Percentiles rank a stretch among this genome's conserved stretches.
Conservation (phyloP, 2,113 vertebrate species). For the Eonycteris spelaea region DNA sequence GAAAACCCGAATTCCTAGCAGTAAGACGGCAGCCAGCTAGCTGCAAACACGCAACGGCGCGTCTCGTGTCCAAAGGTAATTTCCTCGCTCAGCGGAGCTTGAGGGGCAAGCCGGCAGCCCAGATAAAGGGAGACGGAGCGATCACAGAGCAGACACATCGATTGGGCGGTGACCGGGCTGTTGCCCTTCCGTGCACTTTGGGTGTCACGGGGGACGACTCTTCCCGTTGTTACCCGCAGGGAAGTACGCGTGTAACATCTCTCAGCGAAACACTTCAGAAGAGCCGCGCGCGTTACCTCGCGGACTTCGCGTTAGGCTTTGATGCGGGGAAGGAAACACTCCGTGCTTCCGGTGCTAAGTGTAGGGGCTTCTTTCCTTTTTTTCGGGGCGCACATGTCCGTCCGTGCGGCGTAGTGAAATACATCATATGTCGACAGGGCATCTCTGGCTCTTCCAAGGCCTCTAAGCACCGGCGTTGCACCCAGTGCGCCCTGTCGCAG, state of each 20-base stretch:
- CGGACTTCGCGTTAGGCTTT: neutral
- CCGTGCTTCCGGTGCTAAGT: neutral
- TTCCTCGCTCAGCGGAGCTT: neutral
- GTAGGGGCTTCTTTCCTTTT: neutral
- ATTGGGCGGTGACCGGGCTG: neutral
- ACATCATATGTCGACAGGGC: too few species aligned
- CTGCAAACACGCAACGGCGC: accelerated
- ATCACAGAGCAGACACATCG: neutral
- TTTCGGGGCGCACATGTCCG: neutral
- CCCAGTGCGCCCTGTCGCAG: accelerated
- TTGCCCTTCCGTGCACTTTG: neutral
- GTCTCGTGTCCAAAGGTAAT: neutral
- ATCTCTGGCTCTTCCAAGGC: neutral
- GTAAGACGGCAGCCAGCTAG: neutral
- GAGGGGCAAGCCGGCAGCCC: neutral
- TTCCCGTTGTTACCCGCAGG: neutral
- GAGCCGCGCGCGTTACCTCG: neutral
- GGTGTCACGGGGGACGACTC: neutral
- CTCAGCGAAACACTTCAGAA: neutral
- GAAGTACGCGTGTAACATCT: neutral
- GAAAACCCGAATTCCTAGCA: neutral
- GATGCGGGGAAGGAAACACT: neutral
- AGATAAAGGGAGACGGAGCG: too few species aligned
- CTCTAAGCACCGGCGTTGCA: neutral
- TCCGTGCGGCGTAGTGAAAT: neutral